Percentiles rank a stretch among this genome's conserved stretches.
Evolutionary conservation across 2,113 vertebrate genomes (phyloP).

Genomic region (Rhinichthys klamathensis): DNA sequence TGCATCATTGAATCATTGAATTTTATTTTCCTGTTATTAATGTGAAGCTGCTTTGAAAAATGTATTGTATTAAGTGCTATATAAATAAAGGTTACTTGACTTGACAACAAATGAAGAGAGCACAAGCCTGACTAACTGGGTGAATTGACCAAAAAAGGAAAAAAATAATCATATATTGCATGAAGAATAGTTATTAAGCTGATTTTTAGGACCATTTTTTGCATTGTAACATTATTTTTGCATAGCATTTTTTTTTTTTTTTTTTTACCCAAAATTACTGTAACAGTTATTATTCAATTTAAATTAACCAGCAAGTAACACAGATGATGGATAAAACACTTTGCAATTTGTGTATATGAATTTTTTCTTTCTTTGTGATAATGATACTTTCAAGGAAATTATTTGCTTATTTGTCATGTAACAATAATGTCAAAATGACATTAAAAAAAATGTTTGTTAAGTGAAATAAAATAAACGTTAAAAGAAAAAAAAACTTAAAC

Average conservation of each 20-base stretch:
- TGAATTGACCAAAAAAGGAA: background rate
- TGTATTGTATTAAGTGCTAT: no score
- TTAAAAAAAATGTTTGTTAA: no score
- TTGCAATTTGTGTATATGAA: background rate
- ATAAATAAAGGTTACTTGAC: no score
- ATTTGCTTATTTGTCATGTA: background rate
- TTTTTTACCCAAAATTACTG: background rate
- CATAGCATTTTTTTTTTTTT: background rate
- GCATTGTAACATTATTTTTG: background rate
- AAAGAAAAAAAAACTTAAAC: background rate
- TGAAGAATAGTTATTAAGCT: background rate
- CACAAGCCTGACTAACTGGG: conserved; percentile 49
- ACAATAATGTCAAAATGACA: background rate
- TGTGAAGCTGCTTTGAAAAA: no score
- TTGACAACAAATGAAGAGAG: background rate
- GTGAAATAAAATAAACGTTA: background rate
- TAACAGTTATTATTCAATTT: no score
- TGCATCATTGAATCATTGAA: no score
- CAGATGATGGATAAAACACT: background rate
- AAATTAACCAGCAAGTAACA: background rate
- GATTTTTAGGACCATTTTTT: background rate
- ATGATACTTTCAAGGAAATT: no score
- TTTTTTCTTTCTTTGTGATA: background rate
- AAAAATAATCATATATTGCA: background rate
- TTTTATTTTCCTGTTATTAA: no score